These are phyloP conservation scores for Hydrotaea cyrtoneurina DNA, from an alignment of 2,888 invertebrate genomes.

Conservation along the genomic window DNA sequence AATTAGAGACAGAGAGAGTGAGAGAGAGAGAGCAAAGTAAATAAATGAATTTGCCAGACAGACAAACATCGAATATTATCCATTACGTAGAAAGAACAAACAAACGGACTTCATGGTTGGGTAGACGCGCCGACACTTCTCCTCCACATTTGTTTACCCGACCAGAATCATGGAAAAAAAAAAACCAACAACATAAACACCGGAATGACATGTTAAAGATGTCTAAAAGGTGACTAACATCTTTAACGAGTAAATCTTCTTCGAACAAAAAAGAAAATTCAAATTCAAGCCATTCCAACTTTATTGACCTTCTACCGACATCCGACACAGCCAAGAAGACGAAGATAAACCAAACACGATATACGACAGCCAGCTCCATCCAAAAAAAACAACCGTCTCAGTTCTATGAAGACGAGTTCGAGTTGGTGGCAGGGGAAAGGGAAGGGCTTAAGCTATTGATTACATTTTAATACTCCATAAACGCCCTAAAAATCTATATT, in stretches of 20 bases:
- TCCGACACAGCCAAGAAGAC: neutral
- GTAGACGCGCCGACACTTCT: neutral
- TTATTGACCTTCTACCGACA: conserved; percentile 28
- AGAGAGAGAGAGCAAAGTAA: neutral
- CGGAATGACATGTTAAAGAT: conserved; percentile 5
- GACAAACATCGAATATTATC: neutral
- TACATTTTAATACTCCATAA: conserved; percentile 64
- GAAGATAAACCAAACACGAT: too few relatives aligned
- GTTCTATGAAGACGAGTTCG: too few relatives aligned
- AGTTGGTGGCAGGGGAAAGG: neutral
- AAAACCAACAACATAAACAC: conserved; percentile 4
- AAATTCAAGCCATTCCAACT: neutral
- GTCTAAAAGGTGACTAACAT: conserved; percentile 43
- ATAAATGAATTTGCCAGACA: neutral
- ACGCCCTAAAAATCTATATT: conserved; percentile 51
- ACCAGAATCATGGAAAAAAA: too few relatives aligned
- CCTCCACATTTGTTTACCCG: conserved; percentile 26
- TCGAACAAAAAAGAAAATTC: neutral
- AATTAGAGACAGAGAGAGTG: neutral
- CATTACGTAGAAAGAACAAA: neutral
- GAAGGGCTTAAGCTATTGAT: conserved; percentile 46
- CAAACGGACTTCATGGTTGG: neutral
- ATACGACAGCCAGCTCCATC: neutral
- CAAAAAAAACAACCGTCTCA: neutral
- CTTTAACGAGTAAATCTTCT: conserved; percentile 18